Evolutionary conservation across 1,140 invertebrate species (phyloP), one percentile per base, ranked within the genome.

Genomic region (Hypothenemus hampei): DNA sequence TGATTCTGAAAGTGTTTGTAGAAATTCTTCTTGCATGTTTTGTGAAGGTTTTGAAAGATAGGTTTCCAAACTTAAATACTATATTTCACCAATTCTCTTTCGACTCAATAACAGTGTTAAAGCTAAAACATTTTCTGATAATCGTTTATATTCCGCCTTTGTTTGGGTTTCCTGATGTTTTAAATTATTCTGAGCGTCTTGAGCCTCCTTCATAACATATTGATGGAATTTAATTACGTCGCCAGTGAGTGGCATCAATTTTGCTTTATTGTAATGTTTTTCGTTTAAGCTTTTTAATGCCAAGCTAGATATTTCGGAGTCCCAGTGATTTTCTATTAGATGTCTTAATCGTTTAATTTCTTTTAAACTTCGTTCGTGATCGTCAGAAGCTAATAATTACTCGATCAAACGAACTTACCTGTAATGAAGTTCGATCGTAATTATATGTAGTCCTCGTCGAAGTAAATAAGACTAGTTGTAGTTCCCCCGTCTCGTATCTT

Each of bases 231-330:
- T 39, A 8, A 59, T 37, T 11, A 64, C 35, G 18, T 61, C 54
- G 8, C 37, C 40, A 20, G 52, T 60, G 11, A 61, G 33, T 7
- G 52, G 52, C 18, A 62, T 41, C 10, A 62, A 41, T 46, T 43
- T 53, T 2, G 60, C 57, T 35, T 62, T 64, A n/a, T 59, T n/a
- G 43, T 46, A 55, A 15, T 50, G 50, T 33, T 60, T 56, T 41
- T 60, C 52, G 29, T 63, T 61, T 40, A 62, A 29, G 45, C 57
- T 37, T 62, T 61, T 61, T n/a, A 62, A 39, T 15, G 60, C 60
- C 19, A 63, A 19, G 44, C 57, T 62, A n/a, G 49, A 46, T 18
- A 63, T 24, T 44, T 64, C 62, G 10, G 51, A 39, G 22, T 53
- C 57, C 57, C 60, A 64, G 11, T 64, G 51, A 20, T 18, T 46